phyloP scores from a whole-genome alignment of 2,113 vertebrate species.

The Serilophus lunatus region DNA sequence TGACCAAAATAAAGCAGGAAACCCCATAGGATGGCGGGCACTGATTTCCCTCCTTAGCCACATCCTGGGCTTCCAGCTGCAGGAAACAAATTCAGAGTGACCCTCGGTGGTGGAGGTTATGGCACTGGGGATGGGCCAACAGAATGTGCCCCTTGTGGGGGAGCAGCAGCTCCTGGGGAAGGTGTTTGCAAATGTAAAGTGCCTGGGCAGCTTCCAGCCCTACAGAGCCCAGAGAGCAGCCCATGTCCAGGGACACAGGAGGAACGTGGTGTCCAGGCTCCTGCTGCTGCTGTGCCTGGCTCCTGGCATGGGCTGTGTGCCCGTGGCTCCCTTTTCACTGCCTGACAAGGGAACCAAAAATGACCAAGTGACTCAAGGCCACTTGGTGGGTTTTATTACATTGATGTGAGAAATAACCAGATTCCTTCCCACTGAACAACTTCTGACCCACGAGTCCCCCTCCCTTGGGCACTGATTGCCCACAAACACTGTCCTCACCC shows the following conservation, averaged over 20 bases:
- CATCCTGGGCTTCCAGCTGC: not conserved
- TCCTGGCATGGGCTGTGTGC: not conserved
- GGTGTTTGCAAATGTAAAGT: not conserved
- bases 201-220: not conserved
- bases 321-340: accelerated
- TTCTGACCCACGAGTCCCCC: accelerated
- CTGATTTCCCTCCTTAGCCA: not conserved
- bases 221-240: not conserved
- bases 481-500: accelerated
- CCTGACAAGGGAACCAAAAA: not conserved
- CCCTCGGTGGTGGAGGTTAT: not conserved
- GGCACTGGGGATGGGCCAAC: not conserved
- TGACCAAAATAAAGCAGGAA: not conserved
- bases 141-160: not conserved
- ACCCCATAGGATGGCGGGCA: not conserved
- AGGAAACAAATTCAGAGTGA: not conserved
- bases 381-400: not conserved
- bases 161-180: not conserved
- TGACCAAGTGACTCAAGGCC: not conserved
- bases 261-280: not conserved
- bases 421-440: not conserved
- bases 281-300: not conserved
- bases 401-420: not conserved
- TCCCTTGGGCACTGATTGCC: not conserved
- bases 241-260: not conserved